phyloP scores from a whole-genome alignment of 2,113 vertebrate species.

The Gadus chalcogrammus region DNA sequence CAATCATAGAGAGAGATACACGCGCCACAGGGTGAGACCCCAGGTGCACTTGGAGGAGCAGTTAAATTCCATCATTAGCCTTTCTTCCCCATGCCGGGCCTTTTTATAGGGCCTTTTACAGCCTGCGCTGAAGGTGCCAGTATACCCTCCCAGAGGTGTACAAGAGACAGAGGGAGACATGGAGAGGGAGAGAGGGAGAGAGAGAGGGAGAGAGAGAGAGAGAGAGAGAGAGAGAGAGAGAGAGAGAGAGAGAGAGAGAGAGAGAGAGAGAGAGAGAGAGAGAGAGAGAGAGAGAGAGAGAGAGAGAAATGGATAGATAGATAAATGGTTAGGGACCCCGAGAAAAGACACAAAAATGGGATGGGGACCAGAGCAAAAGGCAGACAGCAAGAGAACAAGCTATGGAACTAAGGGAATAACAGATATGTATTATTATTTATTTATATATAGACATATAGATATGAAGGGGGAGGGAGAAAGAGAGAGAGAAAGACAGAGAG shows the following conservation, averaged over 20 bases:
- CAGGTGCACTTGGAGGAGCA: constrained; percentile 76
- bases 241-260: constrained; percentile 14
- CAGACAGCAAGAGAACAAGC: no score
- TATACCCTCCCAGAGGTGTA: constrained; percentile 62
- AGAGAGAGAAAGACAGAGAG: neutral
- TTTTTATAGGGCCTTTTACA: constrained; percentile 78
- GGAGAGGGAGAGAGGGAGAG: constrained; percentile 29
- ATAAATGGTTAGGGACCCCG: constrained; percentile 5
- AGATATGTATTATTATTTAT: no score
- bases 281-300: constrained; percentile 16
- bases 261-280: constrained; percentile 31
- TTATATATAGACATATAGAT: neutral
- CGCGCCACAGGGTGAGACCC: constrained; percentile 60
- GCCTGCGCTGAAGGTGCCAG: constrained; percentile 68
- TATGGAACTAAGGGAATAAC: no score
- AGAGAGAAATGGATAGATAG: constrained; percentile 13
- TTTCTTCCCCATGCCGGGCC: constrained; percentile 70
- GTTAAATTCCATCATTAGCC: constrained; percentile 84
- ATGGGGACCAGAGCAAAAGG: no score
- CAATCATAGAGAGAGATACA: constrained; percentile 29
- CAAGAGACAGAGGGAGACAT: constrained; percentile 58
- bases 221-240: constrained; percentile 22
- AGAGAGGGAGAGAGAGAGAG: constrained; percentile 17
- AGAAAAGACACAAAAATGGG: no score
- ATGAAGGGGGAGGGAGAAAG: neutral